A percentile compares a stretch with the other conserved stretches of the same genome.
phyloP scores from a whole-genome alignment of 2,797 vertebrate genomes.

The Galago senegalensis region DNA sequence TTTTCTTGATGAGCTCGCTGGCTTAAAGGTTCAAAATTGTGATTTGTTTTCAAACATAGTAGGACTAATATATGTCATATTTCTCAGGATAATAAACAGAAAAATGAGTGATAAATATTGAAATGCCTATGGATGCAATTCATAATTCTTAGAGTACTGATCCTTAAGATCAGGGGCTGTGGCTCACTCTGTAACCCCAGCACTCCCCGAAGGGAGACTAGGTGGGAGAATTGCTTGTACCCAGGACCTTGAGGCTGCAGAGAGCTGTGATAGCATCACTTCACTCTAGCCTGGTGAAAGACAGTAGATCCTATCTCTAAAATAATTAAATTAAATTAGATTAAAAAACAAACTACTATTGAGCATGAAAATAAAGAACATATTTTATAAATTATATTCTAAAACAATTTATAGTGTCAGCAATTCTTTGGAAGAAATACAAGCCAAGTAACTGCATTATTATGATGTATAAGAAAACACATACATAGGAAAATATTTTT shows the following conservation, averaged over 20 bases:
- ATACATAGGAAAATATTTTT: neutral
- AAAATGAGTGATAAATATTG: too few species aligned
- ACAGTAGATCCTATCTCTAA: neutral
- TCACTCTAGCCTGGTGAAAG: neutral
- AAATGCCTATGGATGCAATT: too few species aligned
- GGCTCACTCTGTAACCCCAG: neutral
- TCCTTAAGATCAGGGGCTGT: too few species aligned
- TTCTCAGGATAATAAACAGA: too few species aligned
- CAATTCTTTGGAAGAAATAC: neutral
- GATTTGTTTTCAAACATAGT: too few species aligned
- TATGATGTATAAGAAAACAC: neutral
- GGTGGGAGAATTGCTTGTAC: neutral
- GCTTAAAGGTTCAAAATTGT: too few species aligned
- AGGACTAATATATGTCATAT: too few species aligned
- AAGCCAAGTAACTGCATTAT: neutral
- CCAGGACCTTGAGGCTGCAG: neutral
- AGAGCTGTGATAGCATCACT: neutral
- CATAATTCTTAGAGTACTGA: too few species aligned
- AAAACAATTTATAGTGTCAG: conserved; percentile 25
- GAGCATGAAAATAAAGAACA: neutral
- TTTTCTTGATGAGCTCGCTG: too few species aligned
- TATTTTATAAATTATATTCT: neutral
- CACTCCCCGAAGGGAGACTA: neutral
- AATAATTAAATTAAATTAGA: neutral
- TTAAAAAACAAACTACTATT: neutral